These are phyloP conservation scores for Epizoanthus fatuus DNA, from an alignment of 92 coral and sea anemone genomes.

Conservation along the genomic window DNA sequence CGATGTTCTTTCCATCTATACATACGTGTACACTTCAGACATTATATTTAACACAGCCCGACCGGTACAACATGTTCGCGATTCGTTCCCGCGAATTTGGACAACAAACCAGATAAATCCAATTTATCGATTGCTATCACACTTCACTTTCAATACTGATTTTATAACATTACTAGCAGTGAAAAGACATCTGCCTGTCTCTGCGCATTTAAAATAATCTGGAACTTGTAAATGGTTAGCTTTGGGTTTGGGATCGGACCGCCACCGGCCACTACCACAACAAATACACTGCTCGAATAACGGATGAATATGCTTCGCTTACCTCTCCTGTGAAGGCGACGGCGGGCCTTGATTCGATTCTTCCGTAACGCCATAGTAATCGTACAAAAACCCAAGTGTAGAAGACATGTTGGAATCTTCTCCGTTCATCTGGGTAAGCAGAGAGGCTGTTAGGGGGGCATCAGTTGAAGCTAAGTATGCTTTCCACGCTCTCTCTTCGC, in stretches of 20 bases:
- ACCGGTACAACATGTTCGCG: constrained; percentile 23
- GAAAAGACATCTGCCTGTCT: not conserved
- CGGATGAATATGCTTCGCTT: constrained; percentile 11
- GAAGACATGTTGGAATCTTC: constrained; percentile 97
- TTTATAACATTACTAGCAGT: not conserved
- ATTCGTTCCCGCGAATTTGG: constrained; percentile 9
- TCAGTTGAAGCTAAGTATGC: constrained; percentile 95
- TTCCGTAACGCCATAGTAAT: constrained; percentile 95
- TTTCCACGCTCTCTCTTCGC: constrained; percentile 96
- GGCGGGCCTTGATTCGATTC: constrained; percentile 94
- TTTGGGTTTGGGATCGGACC: not conserved
- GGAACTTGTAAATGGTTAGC: not conserved
- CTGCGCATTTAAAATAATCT: not conserved
- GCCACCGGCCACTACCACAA: not conserved
- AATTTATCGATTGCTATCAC: not conserved
- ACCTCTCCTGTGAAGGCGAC: constrained; percentile 92
- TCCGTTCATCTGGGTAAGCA: constrained; percentile 93
- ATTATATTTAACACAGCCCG: too few species aligned
- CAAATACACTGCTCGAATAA: not conserved
- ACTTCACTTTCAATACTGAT: not conserved
- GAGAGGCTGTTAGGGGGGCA: constrained; percentile 90
- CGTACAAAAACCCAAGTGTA: constrained; percentile 94
- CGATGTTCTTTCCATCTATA: too few species aligned
- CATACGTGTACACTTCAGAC: too few species aligned
- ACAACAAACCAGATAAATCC: not conserved